Conservation (phyloP, 1,140 invertebrate genomes). For the Temnothorax nylanderi region DNA sequence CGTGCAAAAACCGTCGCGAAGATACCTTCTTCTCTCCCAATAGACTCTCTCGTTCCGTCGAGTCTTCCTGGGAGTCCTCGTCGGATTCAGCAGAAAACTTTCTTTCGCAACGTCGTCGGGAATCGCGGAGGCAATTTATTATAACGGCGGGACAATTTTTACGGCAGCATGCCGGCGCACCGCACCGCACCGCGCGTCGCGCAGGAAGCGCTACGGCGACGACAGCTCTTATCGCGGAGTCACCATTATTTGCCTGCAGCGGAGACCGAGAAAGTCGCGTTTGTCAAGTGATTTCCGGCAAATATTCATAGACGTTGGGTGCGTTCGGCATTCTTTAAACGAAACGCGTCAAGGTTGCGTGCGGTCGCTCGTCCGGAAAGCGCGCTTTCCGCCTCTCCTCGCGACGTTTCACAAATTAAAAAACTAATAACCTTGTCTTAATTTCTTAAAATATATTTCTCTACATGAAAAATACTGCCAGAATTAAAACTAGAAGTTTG, state of each 20-base stretch:
- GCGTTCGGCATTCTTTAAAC: constrained; percentile 23
- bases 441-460: not conserved
- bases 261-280: constrained; percentile 38
- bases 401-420: not conserved
- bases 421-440: not conserved
- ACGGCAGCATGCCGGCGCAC: not conserved
- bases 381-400: not conserved
- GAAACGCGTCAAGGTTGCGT: not conserved
- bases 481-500: not conserved
- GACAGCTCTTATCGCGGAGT: constrained; percentile 41
- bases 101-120: constrained; percentile 42
- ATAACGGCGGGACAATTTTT: constrained; percentile 46
- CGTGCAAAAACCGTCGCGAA: constrained; percentile 24
- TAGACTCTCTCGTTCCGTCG: constrained; percentile 11
- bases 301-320: constrained; percentile 43
- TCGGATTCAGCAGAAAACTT: constrained; percentile 46
- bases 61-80: not conserved
- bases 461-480: not conserved
- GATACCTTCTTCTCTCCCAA: constrained; percentile 23
- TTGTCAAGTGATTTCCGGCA: constrained; percentile 59
- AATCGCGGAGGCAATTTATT: constrained; percentile 47
- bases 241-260: constrained; percentile 53
- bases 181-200: not conserved
- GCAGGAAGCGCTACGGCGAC: constrained; percentile 9
- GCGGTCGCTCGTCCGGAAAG: not conserved